Conservation (phyloP, 2,797 vertebrate genomes). For the Cyprinodon diabolis region DNA sequence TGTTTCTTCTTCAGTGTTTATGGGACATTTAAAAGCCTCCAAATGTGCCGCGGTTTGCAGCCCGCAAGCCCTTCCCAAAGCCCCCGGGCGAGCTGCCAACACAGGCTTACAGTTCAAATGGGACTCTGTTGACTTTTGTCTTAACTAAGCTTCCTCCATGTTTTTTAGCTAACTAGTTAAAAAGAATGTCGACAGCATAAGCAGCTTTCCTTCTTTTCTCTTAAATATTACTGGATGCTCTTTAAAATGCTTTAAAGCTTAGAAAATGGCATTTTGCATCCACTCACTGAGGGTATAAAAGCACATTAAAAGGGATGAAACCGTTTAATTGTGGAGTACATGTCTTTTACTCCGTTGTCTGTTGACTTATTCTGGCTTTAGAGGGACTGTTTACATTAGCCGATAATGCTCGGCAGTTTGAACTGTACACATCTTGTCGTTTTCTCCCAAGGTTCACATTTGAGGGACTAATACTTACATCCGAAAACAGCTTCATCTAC, state of each 20-base stretch:
- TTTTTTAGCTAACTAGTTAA: conserved; percentile 32
- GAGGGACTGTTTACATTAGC: conserved; percentile 28
- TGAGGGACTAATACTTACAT: neutral
- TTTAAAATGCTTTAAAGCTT: conserved; percentile 3
- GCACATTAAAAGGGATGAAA: conserved; percentile 41
- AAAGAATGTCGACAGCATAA: neutral
- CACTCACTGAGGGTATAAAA: conserved; percentile 7
- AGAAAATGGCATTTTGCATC: conserved; percentile 32
- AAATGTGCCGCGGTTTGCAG: conserved; percentile 73
- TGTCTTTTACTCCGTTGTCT: conserved; percentile 15
- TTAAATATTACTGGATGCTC: conserved; percentile 23
- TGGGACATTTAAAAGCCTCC: conserved; percentile 69
- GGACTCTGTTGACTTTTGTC: conserved; percentile 39
- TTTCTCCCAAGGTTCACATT: conserved; percentile 21
- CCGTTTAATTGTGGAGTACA: neutral
- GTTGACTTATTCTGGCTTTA: conserved; percentile 27
- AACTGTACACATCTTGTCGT: conserved; percentile 39
- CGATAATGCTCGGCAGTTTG: conserved; percentile 33
- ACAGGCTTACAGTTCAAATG: conserved; percentile 47
- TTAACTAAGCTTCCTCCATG: conserved; percentile 18
- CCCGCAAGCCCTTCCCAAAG: conserved; percentile 59
- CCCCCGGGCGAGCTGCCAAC: conserved; percentile 48
- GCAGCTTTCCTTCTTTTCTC: neutral
- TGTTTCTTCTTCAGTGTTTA: conserved; percentile 69
- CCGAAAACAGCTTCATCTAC: neutral